Base-by-base conservation (phyloP, 2,113 vertebrate species). In the Papio anubis region DNA sequence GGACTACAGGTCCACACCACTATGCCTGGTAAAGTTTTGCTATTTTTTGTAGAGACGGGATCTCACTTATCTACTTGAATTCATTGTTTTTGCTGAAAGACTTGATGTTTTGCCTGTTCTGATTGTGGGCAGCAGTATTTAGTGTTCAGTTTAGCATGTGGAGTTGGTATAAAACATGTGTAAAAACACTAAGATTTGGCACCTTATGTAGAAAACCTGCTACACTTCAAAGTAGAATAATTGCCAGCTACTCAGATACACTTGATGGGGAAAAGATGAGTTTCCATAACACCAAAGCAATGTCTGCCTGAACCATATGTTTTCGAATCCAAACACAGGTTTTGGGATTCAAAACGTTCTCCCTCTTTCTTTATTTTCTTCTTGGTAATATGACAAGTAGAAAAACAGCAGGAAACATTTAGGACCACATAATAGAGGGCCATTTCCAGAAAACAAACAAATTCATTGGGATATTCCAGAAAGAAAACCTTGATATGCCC, bases 271-370 rank as follows among this genome's bases (percentile, higher is more conserved):
- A 81, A 85, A 87, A 96, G 50, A 87, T 82, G 48, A 89, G 48
- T 97, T 94, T 97, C 73, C 50, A 92, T 93, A 70, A 75, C 38
- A 96, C 52, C n/a, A 89, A 97, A 96, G 80, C 35, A 83, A 57
- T 90, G 23, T 80, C 50, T 96, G n/a, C 68, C 61, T 66, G 55
- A 93, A 68, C 72, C 64, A 55, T 89, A 83, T 95, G 45, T 90
- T 92, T 96, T 96, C 13, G 14, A 76, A 25, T 92, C 35, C 72
- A 75, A 88, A 72, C 48, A 17, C 52, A 75, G 16, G 2, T 9
- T 64, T 76, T 16, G n/a, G 1, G 32, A 85, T 38, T 64, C 72
- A 92, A 30, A 95, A 87, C 25, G 3, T 73, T 85, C 52, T 79
- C 30, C 32, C 1, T 32, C 1, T 86, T 70, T 90, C 43, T 95